Conservation (phyloP, 2,113 vertebrate species). For the Malurus elegans region DNA sequence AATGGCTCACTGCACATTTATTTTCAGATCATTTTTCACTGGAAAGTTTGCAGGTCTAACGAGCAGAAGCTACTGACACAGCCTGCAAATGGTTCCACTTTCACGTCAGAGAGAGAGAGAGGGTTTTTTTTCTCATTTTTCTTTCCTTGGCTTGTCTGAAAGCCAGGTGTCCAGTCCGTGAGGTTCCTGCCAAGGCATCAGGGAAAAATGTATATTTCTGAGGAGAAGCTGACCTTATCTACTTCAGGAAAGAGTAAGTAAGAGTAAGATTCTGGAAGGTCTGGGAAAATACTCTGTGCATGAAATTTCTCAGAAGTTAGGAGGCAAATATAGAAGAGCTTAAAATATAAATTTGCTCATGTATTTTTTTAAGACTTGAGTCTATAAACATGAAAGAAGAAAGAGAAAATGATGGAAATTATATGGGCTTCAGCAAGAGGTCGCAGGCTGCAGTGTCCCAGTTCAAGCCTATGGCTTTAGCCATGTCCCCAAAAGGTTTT, state of each 20-base stretch:
- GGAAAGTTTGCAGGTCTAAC: conserved; percentile 33
- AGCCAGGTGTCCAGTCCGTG: neutral
- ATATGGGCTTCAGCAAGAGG: neutral
- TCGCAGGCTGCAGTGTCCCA: neutral
- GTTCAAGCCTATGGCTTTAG: neutral
- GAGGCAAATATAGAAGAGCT: neutral
- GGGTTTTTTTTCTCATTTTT: neutral
- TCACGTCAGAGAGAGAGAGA: neutral
- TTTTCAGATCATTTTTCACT: conserved; percentile 59
- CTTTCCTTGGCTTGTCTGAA: conserved; percentile 8
- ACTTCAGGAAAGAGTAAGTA: neutral
- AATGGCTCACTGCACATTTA: conserved; percentile 31
- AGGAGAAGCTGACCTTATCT: neutral
- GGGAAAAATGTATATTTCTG: neutral
- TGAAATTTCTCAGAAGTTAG: neutral
- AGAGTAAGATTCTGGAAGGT: neutral
- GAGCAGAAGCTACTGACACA: conserved; percentile 12
- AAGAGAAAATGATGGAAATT: neutral
- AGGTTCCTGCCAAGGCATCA: neutral
- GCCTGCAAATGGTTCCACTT: neutral
- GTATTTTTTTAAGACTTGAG: neutral
- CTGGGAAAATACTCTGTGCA: neutral
- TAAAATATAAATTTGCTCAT: neutral
- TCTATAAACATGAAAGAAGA: neutral
- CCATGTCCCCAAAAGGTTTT: neutral